Evolutionary conservation across 2,888 invertebrate genomes (phyloP).

Genomic region (Drosophila kanekoi): DNA sequence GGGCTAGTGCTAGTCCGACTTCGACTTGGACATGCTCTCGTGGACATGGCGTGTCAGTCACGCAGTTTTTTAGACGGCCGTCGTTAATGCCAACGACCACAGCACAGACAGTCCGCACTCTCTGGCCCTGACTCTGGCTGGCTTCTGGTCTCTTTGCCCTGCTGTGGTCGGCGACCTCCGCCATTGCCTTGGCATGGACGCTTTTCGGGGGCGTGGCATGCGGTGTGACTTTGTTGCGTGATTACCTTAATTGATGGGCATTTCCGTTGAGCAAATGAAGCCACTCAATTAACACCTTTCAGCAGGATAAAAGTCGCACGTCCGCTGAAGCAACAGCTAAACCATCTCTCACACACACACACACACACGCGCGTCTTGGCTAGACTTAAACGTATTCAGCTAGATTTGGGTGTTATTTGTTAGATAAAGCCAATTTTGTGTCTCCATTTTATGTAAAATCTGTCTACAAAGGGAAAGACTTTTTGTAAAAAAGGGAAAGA

Average conservation of each 20-base stretch:
- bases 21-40: slow-evolving; percentile 35
- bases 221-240: slow-evolving; percentile 80
- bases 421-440: background rate
- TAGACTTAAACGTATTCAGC: slow-evolving; percentile 24
- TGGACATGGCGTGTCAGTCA: slow-evolving; percentile 74
- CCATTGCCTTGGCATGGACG: slow-evolving; percentile 4
- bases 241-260: slow-evolving; percentile 81
- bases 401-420: slow-evolving; percentile 30
- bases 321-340: slow-evolving; percentile 45
- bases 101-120: slow-evolving; percentile 46
- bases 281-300: slow-evolving; percentile 82
- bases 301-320: slow-evolving; percentile 73
- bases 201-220: slow-evolving; percentile 61
- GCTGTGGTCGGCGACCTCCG: slow-evolving; percentile 7
- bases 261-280: slow-evolving; percentile 79
- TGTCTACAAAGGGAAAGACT: too few relatives aligned
- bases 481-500: too few relatives aligned
- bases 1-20: slow-evolving; percentile 17
- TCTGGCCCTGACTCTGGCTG: slow-evolving; percentile 16
- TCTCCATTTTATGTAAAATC: background rate
- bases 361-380: slow-evolving; percentile 2
- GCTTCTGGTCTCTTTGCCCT: slow-evolving; percentile 8
- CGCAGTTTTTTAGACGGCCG: slow-evolving; percentile 77
- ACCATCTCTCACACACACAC: slow-evolving; percentile 17
- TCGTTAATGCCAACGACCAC: slow-evolving; percentile 70